Percentiles rank a stretch among this genome's conserved stretches.
Evolutionary conservation across 2,888 invertebrate species (phyloP).

Genomic region (Aplocera efformata): DNA sequence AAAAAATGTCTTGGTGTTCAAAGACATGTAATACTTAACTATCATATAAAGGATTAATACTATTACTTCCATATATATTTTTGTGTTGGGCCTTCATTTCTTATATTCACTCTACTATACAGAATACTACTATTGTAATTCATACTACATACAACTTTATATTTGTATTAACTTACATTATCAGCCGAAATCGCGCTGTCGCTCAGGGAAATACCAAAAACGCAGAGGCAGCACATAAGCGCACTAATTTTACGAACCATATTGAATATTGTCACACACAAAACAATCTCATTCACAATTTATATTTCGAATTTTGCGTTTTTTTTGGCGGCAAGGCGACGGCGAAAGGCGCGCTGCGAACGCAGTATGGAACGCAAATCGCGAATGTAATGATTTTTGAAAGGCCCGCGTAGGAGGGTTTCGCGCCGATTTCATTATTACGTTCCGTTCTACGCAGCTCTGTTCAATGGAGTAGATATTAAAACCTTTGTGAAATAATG

Average conservation of each 20-base stretch:
- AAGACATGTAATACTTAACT: no score
- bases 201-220: constrained; percentile 66
- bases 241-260: constrained; percentile 73
- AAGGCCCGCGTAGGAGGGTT: constrained; percentile 80
- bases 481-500: no score
- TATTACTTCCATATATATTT: no score
- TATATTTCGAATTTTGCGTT: constrained; percentile 25
- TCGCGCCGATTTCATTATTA: constrained; percentile 60
- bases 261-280: constrained; percentile 32
- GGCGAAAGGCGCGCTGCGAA: constrained; percentile 67
- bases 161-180: constrained; percentile 50
- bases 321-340: constrained; percentile 31
- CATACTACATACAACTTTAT: no score
- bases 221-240: constrained; percentile 65
- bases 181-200: constrained; percentile 72
- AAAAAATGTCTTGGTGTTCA: no score
- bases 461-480: constrained; percentile 1
- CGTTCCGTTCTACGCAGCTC: constrained; percentile 58
- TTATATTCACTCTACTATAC: no score
- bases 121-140: no score
- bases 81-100: no score
- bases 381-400: constrained; percentile 71
- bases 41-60: no score
- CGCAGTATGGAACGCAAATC: constrained; percentile 56
- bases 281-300: constrained; percentile 25